Evolutionary conservation across 2,797 vertebrate species (phyloP), one percentile per base, ranked within the genome.

Genomic region (Mus minutoides): DNA sequence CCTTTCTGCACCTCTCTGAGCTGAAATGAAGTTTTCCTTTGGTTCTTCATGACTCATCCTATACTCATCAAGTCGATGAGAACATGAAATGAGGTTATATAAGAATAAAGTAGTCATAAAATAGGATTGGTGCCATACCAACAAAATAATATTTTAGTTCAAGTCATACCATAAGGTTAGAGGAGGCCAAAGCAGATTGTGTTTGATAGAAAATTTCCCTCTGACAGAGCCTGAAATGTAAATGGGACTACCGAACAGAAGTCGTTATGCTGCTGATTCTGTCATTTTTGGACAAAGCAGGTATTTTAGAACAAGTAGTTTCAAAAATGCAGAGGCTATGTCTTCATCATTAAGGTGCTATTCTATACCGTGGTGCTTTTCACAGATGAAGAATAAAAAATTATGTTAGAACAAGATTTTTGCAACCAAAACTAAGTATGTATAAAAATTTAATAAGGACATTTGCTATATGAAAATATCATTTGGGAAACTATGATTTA

Each of bases 111-210:
- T 31, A 82, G 6, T 49, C 92, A 64, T 73, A 31, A 34, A 56
- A 73, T 82, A 40, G 43, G 11, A 69, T 6, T 7, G 26, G 31
- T 90, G 49, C 54, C 52, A 90, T 22, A 69, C 8, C 6, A 80
- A 85, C 24, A 89, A 64, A 92, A 94, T 88, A 52, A 92, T 40
- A 90, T 83, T 90, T 88, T 56, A 83, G 37, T 83, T 71, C 37
- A 84, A 5, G 26, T 88, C n/a, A 54, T 69, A 54, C 11, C 19
- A 89, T 89, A 84, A 94, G 91, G 37, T n/a, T 73, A 77, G 31
- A 88, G 60, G 14, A 83, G 46, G 10, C 7, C 71, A 80, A 17
- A 94, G 13, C 31, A 85, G 40, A 91, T 77, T 2, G 2, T 78
- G 3, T 82, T 75, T 54, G 64, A 54, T 13, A 92, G 43, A 90